phyloP scores from a whole-genome alignment of 2,113 vertebrate species.

The Pangasianodon hypophthalmus region DNA sequence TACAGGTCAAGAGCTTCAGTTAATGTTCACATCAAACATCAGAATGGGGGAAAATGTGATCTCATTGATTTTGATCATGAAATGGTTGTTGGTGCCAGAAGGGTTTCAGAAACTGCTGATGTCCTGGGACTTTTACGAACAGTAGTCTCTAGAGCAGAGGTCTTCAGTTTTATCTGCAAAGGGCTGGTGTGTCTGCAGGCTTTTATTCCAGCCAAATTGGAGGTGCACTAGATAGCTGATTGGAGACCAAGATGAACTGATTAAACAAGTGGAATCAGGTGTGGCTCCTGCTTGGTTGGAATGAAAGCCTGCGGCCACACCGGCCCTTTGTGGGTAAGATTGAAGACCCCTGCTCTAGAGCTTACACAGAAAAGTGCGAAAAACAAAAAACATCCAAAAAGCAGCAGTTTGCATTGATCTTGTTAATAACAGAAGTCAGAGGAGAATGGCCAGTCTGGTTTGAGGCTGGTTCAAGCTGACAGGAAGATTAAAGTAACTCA shows the following conservation, averaged over 20 bases:
- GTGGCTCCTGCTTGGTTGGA: too few species aligned
- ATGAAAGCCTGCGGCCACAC: too few species aligned
- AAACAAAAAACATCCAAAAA: not conserved
- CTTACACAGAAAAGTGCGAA: not conserved
- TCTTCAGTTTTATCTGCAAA: not conserved
- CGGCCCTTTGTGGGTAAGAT: too few species aligned
- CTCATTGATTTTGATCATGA: not conserved
- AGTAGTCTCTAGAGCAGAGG: not conserved
- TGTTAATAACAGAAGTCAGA: not conserved
- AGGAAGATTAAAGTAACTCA: not conserved
- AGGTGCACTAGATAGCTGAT: not conserved
- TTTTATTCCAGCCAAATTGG: not conserved
- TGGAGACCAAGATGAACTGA: not conserved
- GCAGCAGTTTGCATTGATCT: too few species aligned
- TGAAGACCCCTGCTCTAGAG: too few species aligned
- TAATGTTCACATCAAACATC: not conserved
- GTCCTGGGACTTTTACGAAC: not conserved
- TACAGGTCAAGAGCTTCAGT: not conserved
- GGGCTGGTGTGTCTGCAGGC: not conserved
- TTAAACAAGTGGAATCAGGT: conserved; percentile 2
- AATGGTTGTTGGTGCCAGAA: not conserved
- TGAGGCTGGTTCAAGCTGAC: not conserved
- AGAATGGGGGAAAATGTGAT: not conserved
- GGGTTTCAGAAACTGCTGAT: not conserved
- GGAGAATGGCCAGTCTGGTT: not conserved